Evolutionary conservation across 35 echinoderm and acorn worm genomes (phyloP), one percentile per base, ranked within the genome.

Genomic region (Chiridota heheva): DNA sequence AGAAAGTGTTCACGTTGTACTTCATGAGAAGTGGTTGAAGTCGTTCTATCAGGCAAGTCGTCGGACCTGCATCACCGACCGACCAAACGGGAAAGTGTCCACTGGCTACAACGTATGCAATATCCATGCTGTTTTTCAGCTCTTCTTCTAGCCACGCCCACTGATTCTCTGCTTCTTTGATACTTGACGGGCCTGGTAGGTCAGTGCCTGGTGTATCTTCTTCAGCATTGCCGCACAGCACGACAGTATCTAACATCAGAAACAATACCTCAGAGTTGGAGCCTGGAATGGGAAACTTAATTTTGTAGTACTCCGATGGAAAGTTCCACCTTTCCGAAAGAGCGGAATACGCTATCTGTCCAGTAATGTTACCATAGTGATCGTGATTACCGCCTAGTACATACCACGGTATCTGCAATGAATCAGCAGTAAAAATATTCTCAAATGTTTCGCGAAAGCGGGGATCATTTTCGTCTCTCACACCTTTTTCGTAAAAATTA

Each of bases 11-110:
- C 35, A 98, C 95, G 0, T 81, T 73, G 75, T 98, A 98, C 80
- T 98, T 91, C 51, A 74, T 67, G 30, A 98, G 76, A 20, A 98
- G 57, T 35, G 95, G 95, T 7, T 65, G 70, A 4, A 98, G 63
- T 39, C 15, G 27, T 15, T 57, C 30, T 27, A 98, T 89, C 27
- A 98, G 83, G 36, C 49, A 40, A 1, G 68, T 27, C 34, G 89
- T 98, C 33, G 95, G 95, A 24, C 95, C 95, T 77, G 91, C 89
- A 41, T 98, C 89, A 18, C 84, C 88, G 26, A 98, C 86, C 2
- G 95, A 98, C 95, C 95, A 98, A 1, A 98, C 95, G 1, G 95
- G 95, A 53, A 85, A 98, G 40, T 98, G 95, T 38, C 95, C 95
- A 28, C 80, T 86, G 59, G 92, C 80, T 12, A 98, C 88, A 25